phyloP scores from a whole-genome alignment of 2,888 invertebrate species.

The Idaea straminata region DNA sequence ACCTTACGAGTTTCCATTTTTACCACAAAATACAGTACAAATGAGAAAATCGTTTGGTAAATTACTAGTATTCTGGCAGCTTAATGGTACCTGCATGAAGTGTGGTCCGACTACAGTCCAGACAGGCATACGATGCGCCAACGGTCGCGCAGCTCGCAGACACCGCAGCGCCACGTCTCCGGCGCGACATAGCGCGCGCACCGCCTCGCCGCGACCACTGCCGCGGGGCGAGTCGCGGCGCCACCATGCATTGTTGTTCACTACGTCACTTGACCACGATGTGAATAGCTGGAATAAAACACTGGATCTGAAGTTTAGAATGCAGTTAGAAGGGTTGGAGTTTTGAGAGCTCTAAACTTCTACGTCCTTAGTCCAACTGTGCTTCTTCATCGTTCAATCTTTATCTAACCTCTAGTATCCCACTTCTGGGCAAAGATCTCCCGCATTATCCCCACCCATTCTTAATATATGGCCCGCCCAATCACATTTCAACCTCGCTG shows the following conservation, averaged over 20 bases:
- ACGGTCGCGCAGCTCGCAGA: slow-evolving; percentile 90
- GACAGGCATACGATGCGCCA: slow-evolving; percentile 94
- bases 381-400: too few species aligned
- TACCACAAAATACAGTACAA: too few species aligned
- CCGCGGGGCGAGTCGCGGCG: slow-evolving; percentile 35
- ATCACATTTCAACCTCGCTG: too few species aligned
- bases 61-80: not conserved
- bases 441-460: too few species aligned
- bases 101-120: slow-evolving; percentile 97
- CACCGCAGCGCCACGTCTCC: slow-evolving; percentile 94
- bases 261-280: slow-evolving; percentile 56
- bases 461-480: too few species aligned
- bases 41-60: too few species aligned
- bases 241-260: slow-evolving; percentile 59
- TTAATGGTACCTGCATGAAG: slow-evolving; percentile 88
- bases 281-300: slow-evolving; percentile 48
- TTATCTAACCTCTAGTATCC: too few species aligned
- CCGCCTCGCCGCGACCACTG: slow-evolving; percentile 44
- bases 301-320: not conserved
- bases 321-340: not conserved
- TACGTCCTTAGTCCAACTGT: too few species aligned
- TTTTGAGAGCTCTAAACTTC: too few species aligned
- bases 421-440: too few species aligned
- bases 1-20: too few species aligned
- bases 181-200: slow-evolving; percentile 87